Base-by-base conservation (phyloP, 1,140 invertebrate species). In the Leptestheria dahalacensis region DNA sequence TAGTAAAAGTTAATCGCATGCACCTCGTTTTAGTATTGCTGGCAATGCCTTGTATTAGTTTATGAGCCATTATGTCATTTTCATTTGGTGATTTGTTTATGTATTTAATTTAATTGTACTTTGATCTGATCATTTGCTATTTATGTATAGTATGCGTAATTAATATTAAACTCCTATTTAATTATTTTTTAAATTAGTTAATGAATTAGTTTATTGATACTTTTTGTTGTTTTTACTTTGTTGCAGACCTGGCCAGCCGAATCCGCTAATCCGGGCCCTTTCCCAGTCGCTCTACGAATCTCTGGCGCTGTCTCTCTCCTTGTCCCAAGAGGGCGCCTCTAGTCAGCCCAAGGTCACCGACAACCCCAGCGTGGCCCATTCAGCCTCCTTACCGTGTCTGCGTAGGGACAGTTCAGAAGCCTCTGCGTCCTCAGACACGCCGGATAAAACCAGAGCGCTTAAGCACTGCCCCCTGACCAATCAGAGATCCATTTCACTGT, bases 261-360 rank as follows among this genome's bases (percentile, higher is more conserved):
- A 60, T 60, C 58, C 58, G 2, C 33, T 60, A 2, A 60, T 60
- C 29, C 47, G 51, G 41, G 58, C 58, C 9, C 41, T 60, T 48
- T 50, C 58, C 4, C 58, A 60, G 9, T 52, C 48, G 21, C 49
- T 60, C 20, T 50, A 50, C 49, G 58, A 60, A 49, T 60, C 58
- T 24, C 20, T 60, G 58, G 49, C 58, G 9, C 29, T 60, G 33
- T 50, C 58, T 12, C 21, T 60, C 24, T 50, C 29, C 41, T 25
- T 52, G 12, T 23, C 56, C 9, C 41, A 24, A 15, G 28, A 58
- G 15, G n/a, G n/a, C 48, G 26, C 33, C 9, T 29, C 21, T 41
- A 41, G 33, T 41, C 33, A 41, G 33, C 15, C 33, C 6, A 41
- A 41, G 15, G 6, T 41, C 15, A 41, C 33, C 6, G 33, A 41